Evolutionary conservation across 2,797 vertebrate species (phyloP).

Genomic region (Furcifer pardalis): DNA sequence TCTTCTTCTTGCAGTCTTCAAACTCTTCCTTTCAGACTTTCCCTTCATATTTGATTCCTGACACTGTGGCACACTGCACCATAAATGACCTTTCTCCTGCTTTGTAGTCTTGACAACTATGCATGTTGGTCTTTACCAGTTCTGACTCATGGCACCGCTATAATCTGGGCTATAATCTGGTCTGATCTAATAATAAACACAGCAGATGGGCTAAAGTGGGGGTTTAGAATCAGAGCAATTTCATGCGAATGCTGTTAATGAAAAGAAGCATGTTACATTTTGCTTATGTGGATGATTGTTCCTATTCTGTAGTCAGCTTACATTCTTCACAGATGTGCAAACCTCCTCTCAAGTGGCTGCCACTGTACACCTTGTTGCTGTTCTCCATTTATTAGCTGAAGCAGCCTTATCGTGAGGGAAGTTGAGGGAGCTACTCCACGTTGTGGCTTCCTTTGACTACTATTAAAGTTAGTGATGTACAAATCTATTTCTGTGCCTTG

Average conservation of each 20-base stretch:
- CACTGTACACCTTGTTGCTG: conserved; percentile 1
- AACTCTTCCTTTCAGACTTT: conserved; percentile 16
- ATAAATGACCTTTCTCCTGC: conserved; percentile 47
- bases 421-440: not conserved
- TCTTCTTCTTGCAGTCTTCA: not conserved
- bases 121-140: conserved; percentile 50
- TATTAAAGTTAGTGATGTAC: not conserved
- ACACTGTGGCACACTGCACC: not conserved
- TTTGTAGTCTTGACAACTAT: conserved; percentile 6
- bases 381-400: not conserved
- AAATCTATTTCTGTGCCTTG: not conserved
- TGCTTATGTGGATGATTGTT: not conserved
- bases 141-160: conserved; percentile 42
- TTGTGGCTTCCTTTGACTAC: not conserved
- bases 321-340: not conserved
- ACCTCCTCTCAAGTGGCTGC: not conserved
- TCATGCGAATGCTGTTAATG: not conserved
- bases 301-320: not conserved
- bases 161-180: conserved; percentile 46
- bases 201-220: not conserved
- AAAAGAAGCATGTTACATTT: conserved; percentile 25
- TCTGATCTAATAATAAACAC: not conserved
- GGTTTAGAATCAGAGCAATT: conserved; percentile 33
- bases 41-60: conserved; percentile 11
- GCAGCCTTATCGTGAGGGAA: not conserved